Percentiles rank a stretch among this genome's conserved stretches.
phyloP scores from a whole-genome alignment of 2,888 invertebrate species.

The Luperina testacea region DNA sequence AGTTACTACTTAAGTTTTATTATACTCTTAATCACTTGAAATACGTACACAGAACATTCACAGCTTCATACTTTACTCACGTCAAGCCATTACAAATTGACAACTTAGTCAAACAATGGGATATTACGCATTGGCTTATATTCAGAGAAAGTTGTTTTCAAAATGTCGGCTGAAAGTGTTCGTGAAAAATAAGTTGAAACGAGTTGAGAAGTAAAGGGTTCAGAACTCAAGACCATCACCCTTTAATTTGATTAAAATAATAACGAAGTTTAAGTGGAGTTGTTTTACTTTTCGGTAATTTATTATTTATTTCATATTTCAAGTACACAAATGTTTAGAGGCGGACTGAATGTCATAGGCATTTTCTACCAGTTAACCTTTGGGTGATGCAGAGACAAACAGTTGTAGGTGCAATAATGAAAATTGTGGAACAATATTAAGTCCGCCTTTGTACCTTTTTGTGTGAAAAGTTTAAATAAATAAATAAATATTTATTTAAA shows the following conservation, averaged over 20 bases:
- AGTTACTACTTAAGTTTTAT: conserved; percentile 15
- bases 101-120: conserved; percentile 54
- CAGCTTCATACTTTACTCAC: conserved; percentile 21
- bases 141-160: conserved; percentile 67
- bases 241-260: conserved; percentile 43
- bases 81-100: conserved; percentile 14
- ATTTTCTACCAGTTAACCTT: background rate
- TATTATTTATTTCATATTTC: background rate
- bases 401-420: background rate
- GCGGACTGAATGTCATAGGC: background rate
- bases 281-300: background rate
- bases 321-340: background rate
- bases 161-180: conserved; percentile 64
- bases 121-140: conserved; percentile 53
- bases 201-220: conserved; percentile 49
- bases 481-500: background rate
- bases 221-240: conserved; percentile 12
- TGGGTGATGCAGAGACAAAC: background rate
- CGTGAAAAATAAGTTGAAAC: conserved; percentile 59
- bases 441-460: too few species aligned
- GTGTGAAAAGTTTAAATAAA: too few species aligned
- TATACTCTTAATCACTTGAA: conserved; percentile 18
- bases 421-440: background rate
- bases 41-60: background rate
- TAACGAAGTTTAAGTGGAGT: conserved; percentile 8